Percentiles rank a stretch among this genome's conserved stretches.
Evolutionary conservation across 2,888 invertebrate genomes (phyloP).

Genomic region (Spilarctia lutea): DNA sequence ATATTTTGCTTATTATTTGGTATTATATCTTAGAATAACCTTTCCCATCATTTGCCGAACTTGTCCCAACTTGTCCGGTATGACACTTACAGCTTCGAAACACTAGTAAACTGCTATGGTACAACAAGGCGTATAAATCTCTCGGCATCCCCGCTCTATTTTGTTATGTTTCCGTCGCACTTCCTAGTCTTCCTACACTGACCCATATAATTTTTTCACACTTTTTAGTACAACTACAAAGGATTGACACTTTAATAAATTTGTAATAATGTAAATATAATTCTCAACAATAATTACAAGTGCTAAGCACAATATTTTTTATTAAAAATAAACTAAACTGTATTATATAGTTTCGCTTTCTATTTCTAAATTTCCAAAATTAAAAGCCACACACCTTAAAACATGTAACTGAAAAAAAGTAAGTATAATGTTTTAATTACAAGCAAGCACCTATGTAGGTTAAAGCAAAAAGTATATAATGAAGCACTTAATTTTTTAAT

Average conservation of each 20-base stretch:
- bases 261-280: neutral
- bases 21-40: neutral
- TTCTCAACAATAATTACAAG: neutral
- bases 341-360: neutral
- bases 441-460: constrained; percentile 31
- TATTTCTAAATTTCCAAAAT: neutral
- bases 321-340: neutral
- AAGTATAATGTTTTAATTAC: constrained; percentile 46
- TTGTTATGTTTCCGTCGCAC: constrained; percentile 56
- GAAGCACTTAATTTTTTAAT: constrained; percentile 44
- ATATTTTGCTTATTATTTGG: neutral
- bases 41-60: constrained; percentile 38
- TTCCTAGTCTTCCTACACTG: constrained; percentile 46
- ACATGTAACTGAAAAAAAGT: constrained; percentile 26
- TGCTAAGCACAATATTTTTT: neutral
- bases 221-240: constrained; percentile 20
- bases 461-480: constrained; percentile 37
- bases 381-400: neutral
- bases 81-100: constrained; percentile 43
- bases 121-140: constrained; percentile 60
- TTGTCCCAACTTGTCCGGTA: constrained; percentile 46
- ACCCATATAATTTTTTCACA: constrained; percentile 45
- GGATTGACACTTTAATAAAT: neutral
- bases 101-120: constrained; percentile 45
- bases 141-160: constrained; percentile 53